phyloP scores from a whole-genome alignment of 2,888 invertebrate species.

The Himalopsyche japonica region DNA sequence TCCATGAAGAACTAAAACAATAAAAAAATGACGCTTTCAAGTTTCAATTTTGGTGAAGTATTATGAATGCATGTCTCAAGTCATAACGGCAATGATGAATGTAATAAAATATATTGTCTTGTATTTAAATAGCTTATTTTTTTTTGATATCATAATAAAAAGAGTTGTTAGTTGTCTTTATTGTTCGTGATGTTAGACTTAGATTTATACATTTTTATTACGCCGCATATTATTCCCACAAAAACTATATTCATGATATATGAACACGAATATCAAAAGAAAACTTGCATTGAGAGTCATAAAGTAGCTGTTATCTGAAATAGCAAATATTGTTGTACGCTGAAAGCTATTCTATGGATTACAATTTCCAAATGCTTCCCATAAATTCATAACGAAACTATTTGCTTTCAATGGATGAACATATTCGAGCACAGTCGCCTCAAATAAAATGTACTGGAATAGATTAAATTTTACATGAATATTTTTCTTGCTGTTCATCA shows the following conservation, averaged over 20 bases:
- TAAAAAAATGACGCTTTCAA: too few species aligned
- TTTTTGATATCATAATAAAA: too few species aligned
- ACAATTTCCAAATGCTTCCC: constrained; percentile 13
- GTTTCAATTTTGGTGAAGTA: too few species aligned
- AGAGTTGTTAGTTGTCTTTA: background rate
- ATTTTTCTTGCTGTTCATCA: too few species aligned
- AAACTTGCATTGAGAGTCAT: constrained; percentile 22
- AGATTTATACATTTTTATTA: background rate
- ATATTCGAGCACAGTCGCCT: background rate
- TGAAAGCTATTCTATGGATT: constrained; percentile 25
- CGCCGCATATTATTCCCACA: background rate
- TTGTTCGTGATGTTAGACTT: background rate
- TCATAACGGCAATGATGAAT: too few species aligned
- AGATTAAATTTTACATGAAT: background rate
- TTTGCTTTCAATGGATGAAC: background rate
- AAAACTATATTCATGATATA: constrained; percentile 5
- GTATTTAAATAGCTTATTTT: too few species aligned
- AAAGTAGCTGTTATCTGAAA: constrained; percentile 29
- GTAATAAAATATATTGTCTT: too few species aligned
- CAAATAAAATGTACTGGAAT: background rate
- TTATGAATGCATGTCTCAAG: too few species aligned
- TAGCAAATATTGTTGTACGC: constrained; percentile 17
- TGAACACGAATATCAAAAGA: constrained; percentile 12
- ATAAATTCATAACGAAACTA: constrained; percentile 21
- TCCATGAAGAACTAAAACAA: too few species aligned